A percentile compares a stretch with the other conserved stretches of the same genome.
phyloP scores from a whole-genome alignment of 2,888 invertebrate species.

The Tanaodytes sp. region DNA sequence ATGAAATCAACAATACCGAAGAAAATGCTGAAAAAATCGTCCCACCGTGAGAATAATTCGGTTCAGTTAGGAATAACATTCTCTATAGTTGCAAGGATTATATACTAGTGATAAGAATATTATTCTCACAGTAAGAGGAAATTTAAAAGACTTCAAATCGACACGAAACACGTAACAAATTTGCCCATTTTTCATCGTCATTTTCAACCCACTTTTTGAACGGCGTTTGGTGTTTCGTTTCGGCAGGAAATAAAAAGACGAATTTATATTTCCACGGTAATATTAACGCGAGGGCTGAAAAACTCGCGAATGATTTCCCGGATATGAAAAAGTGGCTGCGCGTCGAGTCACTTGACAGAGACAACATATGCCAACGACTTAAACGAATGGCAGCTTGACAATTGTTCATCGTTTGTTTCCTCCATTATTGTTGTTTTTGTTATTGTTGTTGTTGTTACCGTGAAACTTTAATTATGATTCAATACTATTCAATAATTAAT shows the following conservation, averaged over 20 bases:
- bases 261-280: not conserved
- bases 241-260: not conserved
- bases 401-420: conserved; percentile 35
- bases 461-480: conserved; percentile 32
- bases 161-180: no score
- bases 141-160: no score
- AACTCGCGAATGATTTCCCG: conserved; percentile 28
- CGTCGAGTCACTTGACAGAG: conserved; percentile 29
- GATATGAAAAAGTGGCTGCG: conserved; percentile 34
- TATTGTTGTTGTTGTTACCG: no score
- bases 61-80: no score
- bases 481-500: conserved; percentile 54
- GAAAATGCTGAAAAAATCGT: no score
- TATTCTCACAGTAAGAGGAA: no score
- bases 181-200: no score
- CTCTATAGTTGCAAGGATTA: no score
- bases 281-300: not conserved
- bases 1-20: no score
- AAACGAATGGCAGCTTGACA: conserved; percentile 47
- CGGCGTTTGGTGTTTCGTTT: not conserved
- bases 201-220: no score
- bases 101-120: no score
- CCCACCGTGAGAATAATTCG: no score
- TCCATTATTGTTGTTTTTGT: conserved; percentile 39
- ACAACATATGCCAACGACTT: conserved; percentile 43